A percentile compares a stretch with the other conserved stretches of the same genome.
Conservation (phyloP, 2,888 invertebrate genomes). For the Shargacucullia verbasci region DNA sequence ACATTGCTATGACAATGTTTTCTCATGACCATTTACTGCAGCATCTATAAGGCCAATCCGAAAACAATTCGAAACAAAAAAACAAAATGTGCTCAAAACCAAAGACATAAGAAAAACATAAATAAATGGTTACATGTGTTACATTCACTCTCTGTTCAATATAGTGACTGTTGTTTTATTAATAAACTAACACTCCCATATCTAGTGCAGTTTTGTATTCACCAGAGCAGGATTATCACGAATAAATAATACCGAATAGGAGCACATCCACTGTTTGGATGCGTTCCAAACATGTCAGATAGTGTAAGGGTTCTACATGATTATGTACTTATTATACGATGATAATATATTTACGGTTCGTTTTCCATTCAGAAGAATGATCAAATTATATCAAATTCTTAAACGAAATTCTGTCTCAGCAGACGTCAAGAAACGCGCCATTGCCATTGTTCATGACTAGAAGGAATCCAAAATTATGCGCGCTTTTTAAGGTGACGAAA, state of each 20-base stretch:
- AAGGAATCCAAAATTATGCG: too few relatives aligned
- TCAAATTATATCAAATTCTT: slow-evolving; percentile 8
- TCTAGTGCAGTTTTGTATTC: slow-evolving; percentile 33
- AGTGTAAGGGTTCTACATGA: slow-evolving; percentile 47
- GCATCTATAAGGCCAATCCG: too few relatives aligned
- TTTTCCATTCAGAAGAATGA: slow-evolving; percentile 20
- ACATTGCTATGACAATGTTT: too few relatives aligned
- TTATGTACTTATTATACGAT: slow-evolving; percentile 40
- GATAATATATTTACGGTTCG: slow-evolving; percentile 23
- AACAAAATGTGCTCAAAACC: too few relatives aligned
- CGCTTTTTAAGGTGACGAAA: not conserved
- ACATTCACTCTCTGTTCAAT: slow-evolving; percentile 18
- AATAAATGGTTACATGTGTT: too few relatives aligned
- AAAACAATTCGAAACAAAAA: too few relatives aligned
- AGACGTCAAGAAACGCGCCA: not conserved
- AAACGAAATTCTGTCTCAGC: not conserved
- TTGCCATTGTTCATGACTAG: too few relatives aligned
- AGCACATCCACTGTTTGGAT: slow-evolving; percentile 46
- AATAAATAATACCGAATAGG: slow-evolving; percentile 42
- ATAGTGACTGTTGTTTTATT: slow-evolving; percentile 29
- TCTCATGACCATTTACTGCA: too few relatives aligned
- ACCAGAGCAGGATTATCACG: slow-evolving; percentile 35
- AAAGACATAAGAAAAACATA: too few relatives aligned
- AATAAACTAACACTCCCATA: slow-evolving; percentile 37
- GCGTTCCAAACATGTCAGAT: slow-evolving; percentile 49